These are phyloP conservation scores for Drosophila mimica DNA, from an alignment of 2,888 invertebrate genomes.

Conservation along the genomic window DNA sequence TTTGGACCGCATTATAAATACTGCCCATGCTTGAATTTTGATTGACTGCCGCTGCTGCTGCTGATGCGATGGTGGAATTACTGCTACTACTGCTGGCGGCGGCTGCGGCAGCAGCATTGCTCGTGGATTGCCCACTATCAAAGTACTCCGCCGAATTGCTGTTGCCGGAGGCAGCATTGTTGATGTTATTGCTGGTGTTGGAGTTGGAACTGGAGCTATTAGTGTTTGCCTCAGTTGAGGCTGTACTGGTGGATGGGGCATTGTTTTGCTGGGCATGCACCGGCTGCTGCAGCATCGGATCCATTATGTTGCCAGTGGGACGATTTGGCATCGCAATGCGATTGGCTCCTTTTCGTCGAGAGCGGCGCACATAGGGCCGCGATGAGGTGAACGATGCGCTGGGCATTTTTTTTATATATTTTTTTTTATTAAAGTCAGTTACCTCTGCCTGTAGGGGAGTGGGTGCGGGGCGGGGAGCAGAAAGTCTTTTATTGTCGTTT, in stretches of 20 bases:
- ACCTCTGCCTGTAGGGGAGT: not conserved
- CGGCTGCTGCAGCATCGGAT: slow-evolving; percentile 89
- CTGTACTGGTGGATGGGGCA: slow-evolving; percentile 42
- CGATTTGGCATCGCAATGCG: slow-evolving; percentile 87
- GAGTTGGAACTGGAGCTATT: slow-evolving; percentile 14
- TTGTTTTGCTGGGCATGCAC: slow-evolving; percentile 83
- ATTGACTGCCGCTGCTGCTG: slow-evolving; percentile 29
- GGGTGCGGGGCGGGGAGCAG: slow-evolving; percentile 1
- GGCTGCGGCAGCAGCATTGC: slow-evolving; percentile 35
- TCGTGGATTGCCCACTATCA: slow-evolving; percentile 67
- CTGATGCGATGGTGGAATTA: slow-evolving; percentile 29
- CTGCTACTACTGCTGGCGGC: slow-evolving; percentile 30
- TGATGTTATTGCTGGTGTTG: slow-evolving; percentile 6
- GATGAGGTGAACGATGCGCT: slow-evolving; percentile 97
- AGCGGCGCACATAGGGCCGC: slow-evolving; percentile 95
- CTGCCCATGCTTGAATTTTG: slow-evolving; percentile 49
- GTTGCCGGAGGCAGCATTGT: slow-evolving; percentile 44
- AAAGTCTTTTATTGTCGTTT: slow-evolving; percentile 45
- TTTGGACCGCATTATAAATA: slow-evolving; percentile 59
- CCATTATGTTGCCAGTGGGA: slow-evolving; percentile 86
- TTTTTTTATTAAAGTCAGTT: slow-evolving; percentile 49
- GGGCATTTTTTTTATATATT: slow-evolving; percentile 87
- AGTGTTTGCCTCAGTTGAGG: slow-evolving; percentile 11
- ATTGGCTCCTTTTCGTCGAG: slow-evolving; percentile 95
- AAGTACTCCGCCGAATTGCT: slow-evolving; percentile 62